phyloP scores from a whole-genome alignment of 2,888 invertebrate species.

The Calliopum simillimum region DNA sequence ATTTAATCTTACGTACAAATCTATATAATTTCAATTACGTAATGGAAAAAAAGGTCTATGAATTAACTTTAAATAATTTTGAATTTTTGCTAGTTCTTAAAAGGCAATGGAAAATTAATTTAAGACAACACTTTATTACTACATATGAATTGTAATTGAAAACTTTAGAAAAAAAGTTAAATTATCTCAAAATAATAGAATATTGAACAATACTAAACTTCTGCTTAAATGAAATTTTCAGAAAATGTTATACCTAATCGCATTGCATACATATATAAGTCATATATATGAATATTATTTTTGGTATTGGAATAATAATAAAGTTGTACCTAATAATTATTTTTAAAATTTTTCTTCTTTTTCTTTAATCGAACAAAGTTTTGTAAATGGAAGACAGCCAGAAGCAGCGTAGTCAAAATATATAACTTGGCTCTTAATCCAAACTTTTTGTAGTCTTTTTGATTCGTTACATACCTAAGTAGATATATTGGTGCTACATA shows the following conservation, averaged over 20 bases:
- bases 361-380: too few relatives aligned
- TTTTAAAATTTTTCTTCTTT: too few relatives aligned
- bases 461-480: too few relatives aligned
- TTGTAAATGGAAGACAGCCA: too few relatives aligned
- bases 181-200: not conserved
- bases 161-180: too few relatives aligned
- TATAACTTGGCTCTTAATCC: too few relatives aligned
- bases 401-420: too few relatives aligned
- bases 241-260: slow-evolving; percentile 6
- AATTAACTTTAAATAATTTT: slow-evolving; percentile 1
- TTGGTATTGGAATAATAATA: not conserved
- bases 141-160: too few relatives aligned
- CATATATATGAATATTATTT: slow-evolving; percentile 18
- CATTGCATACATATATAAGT: slow-evolving; percentile 7
- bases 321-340: too few relatives aligned
- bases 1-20: not conserved
- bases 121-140: not conserved
- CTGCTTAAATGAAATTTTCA: not conserved
- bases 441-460: too few relatives aligned
- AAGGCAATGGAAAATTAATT: not conserved
- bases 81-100: not conserved
- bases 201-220: slow-evolving; percentile 3
- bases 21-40: not conserved
- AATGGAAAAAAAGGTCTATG: not conserved
- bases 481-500: too few relatives aligned